A percentile compares a stretch with the other conserved stretches of the same genome.
Evolutionary conservation across 2,113 vertebrate species (phyloP).

Genomic region (Indicator indicator): DNA sequence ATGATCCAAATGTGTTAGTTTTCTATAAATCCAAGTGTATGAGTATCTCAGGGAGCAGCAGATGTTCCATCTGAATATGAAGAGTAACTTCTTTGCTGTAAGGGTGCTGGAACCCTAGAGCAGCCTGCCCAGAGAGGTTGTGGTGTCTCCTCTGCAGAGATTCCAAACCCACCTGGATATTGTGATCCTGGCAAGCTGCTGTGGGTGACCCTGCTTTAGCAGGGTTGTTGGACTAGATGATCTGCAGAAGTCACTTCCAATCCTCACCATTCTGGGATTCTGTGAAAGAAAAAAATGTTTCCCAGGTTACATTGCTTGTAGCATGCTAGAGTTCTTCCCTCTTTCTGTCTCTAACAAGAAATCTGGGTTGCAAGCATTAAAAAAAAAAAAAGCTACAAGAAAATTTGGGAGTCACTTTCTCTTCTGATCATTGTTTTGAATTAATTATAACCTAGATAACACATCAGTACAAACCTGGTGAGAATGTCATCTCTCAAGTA

Average conservation of each 20-base stretch:
- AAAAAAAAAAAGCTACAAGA: neutral
- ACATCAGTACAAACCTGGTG: neutral
- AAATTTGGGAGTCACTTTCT: neutral
- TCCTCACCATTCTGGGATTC: too few species aligned
- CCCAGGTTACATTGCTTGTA: neutral
- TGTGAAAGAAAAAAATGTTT: neutral
- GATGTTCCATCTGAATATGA: too few species aligned
- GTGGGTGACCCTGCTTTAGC: too few species aligned
- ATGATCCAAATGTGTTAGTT: neutral
- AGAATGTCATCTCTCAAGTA: neutral
- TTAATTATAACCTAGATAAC: conserved; percentile 29
- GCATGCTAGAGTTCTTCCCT: neutral
- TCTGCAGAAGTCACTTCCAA: too few species aligned
- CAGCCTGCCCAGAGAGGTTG: too few species aligned
- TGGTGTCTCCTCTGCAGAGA: too few species aligned
- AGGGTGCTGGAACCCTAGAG: too few species aligned
- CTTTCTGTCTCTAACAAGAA: neutral
- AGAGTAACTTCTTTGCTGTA: too few species aligned
- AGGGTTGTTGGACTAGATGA: too few species aligned
- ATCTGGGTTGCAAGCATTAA: neutral
- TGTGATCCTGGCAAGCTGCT: too few species aligned
- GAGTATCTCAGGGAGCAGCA: neutral
- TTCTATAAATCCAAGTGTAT: neutral
- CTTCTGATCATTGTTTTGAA: neutral
- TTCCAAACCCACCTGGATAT: too few species aligned